A percentile compares a stretch with the other conserved stretches of the same genome.
Evolutionary conservation across 2,797 vertebrate genomes (phyloP).

Genomic region (Cyprinodon diabolis): DNA sequence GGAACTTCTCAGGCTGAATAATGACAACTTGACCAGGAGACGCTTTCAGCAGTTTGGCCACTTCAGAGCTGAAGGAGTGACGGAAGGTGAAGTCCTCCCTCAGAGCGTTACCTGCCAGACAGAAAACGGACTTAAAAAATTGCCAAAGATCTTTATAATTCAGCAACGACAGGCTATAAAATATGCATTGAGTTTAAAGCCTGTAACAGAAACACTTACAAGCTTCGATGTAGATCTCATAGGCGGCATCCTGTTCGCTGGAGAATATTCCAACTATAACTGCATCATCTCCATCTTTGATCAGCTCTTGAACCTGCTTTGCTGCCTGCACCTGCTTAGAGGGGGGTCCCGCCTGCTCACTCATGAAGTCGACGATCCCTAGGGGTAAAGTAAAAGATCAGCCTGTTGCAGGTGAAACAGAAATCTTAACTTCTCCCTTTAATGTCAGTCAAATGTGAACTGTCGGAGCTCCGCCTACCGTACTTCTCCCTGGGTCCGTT

Average conservation of each 20-base stretch:
- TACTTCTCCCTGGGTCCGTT: conserved; percentile 92
- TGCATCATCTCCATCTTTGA: conserved; percentile 92
- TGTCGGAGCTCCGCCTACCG: conserved; percentile 72
- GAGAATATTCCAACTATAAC: conserved; percentile 90
- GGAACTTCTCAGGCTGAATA: conserved; percentile 93
- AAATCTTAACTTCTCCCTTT: not conserved
- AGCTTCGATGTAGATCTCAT: conserved; percentile 89
- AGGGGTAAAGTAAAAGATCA: conserved; percentile 14
- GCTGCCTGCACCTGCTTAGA: conserved; percentile 89
- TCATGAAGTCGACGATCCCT: conserved; percentile 97
- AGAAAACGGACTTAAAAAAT: not conserved
- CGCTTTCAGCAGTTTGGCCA: conserved; percentile 86
- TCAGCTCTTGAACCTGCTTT: conserved; percentile 93
- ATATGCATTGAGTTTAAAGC: not conserved
- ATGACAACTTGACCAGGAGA: conserved; percentile 86
- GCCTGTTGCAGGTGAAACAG: not conserved
- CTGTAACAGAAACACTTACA: conserved; percentile 76
- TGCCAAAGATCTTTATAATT: not conserved
- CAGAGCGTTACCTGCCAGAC: conserved; percentile 84
- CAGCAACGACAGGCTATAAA: not conserved
- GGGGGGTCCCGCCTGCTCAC: conserved; percentile 92
- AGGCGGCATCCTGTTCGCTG: conserved; percentile 82
- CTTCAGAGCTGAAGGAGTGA: conserved; percentile 89
- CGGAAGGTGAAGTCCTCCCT: conserved; percentile 95
- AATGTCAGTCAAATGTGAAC: not conserved